These are phyloP conservation scores for Tipula helvola DNA, from an alignment of 2,888 invertebrate species.

Conservation along the genomic window DNA sequence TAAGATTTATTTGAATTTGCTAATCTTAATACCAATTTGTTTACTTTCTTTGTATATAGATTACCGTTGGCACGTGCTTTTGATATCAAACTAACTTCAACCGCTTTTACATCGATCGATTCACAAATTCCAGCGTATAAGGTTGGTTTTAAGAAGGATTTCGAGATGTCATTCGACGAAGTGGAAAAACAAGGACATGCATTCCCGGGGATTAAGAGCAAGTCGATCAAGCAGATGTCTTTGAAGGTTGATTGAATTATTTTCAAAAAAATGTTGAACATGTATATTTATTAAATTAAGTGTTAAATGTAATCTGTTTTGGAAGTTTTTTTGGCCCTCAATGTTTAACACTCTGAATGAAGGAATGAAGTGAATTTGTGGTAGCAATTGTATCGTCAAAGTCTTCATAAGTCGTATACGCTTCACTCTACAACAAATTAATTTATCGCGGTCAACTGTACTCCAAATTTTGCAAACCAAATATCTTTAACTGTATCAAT, in stretches of 20 bases:
- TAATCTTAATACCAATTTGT: background rate
- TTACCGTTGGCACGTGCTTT: constrained; percentile 8
- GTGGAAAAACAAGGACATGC: background rate
- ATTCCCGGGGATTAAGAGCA: background rate
- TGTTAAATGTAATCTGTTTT: background rate
- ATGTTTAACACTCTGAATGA: no score
- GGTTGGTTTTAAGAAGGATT: constrained; percentile 11
- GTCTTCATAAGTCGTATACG: no score
- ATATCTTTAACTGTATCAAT: background rate
- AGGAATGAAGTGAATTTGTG: no score
- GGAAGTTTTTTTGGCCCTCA: background rate
- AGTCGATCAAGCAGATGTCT: background rate
- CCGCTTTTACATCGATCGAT: constrained; percentile 10
- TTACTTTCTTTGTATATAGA: background rate
- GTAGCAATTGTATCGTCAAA: no score
- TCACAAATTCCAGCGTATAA: constrained; percentile 12
- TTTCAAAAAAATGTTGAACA: background rate
- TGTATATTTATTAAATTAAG: background rate
- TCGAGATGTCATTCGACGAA: background rate
- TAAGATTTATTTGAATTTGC: background rate
- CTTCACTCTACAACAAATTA: no score
- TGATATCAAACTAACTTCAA: constrained; percentile 7
- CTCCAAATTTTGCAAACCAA: background rate
- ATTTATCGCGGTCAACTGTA: no score
- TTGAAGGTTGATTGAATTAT: background rate